Evolutionary conservation across 64 coral and sea anemone genomes (phyloP), one percentile per base, ranked within the genome.

Genomic region (Montipora efflorescens): DNA sequence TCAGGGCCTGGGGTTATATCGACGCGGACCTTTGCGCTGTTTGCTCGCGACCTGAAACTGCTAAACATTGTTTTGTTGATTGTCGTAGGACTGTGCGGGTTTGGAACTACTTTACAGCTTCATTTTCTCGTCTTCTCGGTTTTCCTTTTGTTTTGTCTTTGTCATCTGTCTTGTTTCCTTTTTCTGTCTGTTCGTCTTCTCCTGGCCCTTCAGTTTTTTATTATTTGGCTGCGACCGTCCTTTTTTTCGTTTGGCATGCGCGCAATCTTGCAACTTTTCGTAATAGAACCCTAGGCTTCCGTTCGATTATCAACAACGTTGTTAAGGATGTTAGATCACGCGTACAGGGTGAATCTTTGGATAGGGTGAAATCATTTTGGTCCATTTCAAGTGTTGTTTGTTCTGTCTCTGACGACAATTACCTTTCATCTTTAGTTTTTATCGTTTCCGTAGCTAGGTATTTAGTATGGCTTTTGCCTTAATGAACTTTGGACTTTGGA

Each of bases 41-140:
- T 5, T 83, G 88, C 20, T 10, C 28, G 3, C 7, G 21, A 0
- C 4, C 5, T 15, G 90, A 91, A 75, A 91, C 90, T 8, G 9
- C 53, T 13, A 46, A 83, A 4, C 67, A 91, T 43, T 73, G 81
- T 62, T 92, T 92, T 16, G 55, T 84, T 0, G 16, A 84, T 4
- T 92, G 90, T 51, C 15, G 52, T 28, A 7, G 81, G 2, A 68
- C 57, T 0, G 21, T 23, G 2, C 7, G 10, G 13, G 69, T 83
- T 3, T 74, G 81, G 51, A 19, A n/a, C 0, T 13, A 25, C 2
- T 69, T 92, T 11, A 0, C 48, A 1, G 45, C 11, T 2, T 16
- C 77, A 4, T n/a, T 92, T 8, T 23, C 12, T 61, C 44, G 0
- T 0, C 8, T 85, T 36, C 22, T 45, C 2, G 3, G 36, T 7